Evolutionary conservation across 1,140 invertebrate genomes (phyloP), one percentile per base, ranked within the genome.

Genomic region (Hylyphantes graminicola): DNA sequence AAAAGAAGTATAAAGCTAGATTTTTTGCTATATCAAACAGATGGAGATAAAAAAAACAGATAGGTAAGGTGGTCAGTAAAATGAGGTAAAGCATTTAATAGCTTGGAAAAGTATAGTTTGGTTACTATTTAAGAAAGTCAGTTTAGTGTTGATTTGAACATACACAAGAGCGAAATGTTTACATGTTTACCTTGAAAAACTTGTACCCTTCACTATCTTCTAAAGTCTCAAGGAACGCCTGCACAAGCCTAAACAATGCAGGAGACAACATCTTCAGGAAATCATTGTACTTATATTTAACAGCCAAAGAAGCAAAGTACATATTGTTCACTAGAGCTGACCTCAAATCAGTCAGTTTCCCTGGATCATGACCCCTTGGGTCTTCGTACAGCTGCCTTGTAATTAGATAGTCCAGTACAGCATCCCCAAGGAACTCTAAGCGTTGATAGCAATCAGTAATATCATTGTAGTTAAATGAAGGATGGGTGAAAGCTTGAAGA

Each of bases 241-340:
- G 17, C 48, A 85, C 21, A 8, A 59, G 50, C 13, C 35, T 59
- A 55, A 80, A 80, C 57, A 92, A 86, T n/a, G 88, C 87, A 2
- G 90, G 89, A 19, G 90, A 91, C 19, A 90, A 87, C 51, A 89
- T 89, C 77, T 89, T 86, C 68, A 88, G 50, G 64, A 85, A 87
- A 76, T 92, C 91, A 85, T 93, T 91, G 84, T 92, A 93, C 13
- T 93, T 93, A 90, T 95, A 93, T 86, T 95, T 93, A n/a, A 98
- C 96, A 68, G 94, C 92, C 54, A 98, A 91, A 57, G 94, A 94
- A 0, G 96, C 96, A 89, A 99, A 97, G 0, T 96, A 98, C 75
- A 95, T 93, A 88, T 99, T 99, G 88, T 99, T 99, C 0, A 99
- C 97, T 0, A 99, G 90, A 0, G 97, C 95, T 15, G 97, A 97